phyloP scores from a whole-genome alignment of 2,797 vertebrate genomes.

The Stomatorhinus walkeri region DNA sequence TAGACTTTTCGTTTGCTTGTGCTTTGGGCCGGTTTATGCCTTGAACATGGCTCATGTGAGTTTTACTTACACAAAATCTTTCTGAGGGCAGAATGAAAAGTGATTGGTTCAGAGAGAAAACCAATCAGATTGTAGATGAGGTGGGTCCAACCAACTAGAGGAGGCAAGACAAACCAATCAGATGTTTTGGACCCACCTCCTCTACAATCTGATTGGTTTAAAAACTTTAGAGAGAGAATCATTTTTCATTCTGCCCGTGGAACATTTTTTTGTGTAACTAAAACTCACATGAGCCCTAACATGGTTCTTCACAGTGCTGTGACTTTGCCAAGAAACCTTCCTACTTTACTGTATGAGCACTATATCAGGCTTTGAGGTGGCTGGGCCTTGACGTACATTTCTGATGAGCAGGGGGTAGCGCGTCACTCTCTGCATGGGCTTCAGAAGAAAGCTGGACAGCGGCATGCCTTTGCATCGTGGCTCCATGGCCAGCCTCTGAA shows the following conservation, averaged over 20 bases:
- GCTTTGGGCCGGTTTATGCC: background rate
- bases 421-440: constrained; percentile 96
- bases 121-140: background rate
- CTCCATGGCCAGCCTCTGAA: constrained; percentile 92
- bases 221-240: background rate
- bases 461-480: constrained; percentile 96
- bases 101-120: background rate
- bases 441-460: constrained; percentile 92
- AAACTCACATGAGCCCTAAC: background rate
- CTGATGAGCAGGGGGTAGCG: constrained; percentile 57
- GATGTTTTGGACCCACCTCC: background rate
- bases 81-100: background rate
- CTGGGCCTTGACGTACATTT: background rate
- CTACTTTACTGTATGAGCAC: background rate
- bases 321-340: background rate
- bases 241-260: background rate
- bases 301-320: background rate
- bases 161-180: background rate
- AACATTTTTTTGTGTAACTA: background rate
- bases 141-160: background rate
- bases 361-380: background rate
- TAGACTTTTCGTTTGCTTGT: background rate
- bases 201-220: background rate
- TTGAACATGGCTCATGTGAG: background rate
- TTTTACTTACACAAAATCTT: background rate